A percentile compares a stretch with the other conserved stretches of the same genome.
Conservation (phyloP, 2,888 invertebrate species). For the Macrophya alboannulata region DNA sequence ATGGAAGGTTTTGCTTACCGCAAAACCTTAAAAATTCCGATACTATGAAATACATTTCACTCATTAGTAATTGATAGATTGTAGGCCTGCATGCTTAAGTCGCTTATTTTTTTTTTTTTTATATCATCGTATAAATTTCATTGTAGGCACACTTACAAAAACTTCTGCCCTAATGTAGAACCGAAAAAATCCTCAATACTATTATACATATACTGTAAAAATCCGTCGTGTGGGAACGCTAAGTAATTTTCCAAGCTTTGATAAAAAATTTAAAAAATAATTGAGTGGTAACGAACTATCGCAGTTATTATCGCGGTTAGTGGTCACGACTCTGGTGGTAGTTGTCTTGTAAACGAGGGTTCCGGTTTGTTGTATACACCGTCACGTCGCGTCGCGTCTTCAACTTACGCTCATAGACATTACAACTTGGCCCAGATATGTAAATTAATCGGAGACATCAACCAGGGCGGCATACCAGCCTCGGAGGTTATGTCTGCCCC, state of each 20-base stretch:
- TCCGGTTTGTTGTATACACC: neutral
- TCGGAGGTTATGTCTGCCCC: slow-evolving; percentile 64
- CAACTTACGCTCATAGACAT: slow-evolving; percentile 19
- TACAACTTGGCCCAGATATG: slow-evolving; percentile 65
- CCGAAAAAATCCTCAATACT: neutral
- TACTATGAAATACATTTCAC: neutral
- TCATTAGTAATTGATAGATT: neutral
- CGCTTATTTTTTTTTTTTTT: neutral
- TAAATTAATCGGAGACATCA: slow-evolving; percentile 69
- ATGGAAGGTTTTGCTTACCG: neutral
- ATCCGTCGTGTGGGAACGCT: neutral
- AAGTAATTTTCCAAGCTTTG: neutral
- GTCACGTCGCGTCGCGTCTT: neutral
- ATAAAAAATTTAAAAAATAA: neutral
- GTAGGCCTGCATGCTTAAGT: neutral
- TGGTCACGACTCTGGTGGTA: neutral
- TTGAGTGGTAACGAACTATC: neutral
- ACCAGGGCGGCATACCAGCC: slow-evolving; percentile 69
- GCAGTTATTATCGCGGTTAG: neutral
- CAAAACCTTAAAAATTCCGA: neutral
- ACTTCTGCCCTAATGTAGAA: neutral
- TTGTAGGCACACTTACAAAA: neutral
- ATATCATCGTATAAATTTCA: neutral
- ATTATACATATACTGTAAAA: neutral
- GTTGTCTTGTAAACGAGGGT: neutral